Evolutionary conservation across 2,113 vertebrate species (phyloP), one percentile per base, ranked within the genome.

Genomic region (Epinephelus moara): DNA sequence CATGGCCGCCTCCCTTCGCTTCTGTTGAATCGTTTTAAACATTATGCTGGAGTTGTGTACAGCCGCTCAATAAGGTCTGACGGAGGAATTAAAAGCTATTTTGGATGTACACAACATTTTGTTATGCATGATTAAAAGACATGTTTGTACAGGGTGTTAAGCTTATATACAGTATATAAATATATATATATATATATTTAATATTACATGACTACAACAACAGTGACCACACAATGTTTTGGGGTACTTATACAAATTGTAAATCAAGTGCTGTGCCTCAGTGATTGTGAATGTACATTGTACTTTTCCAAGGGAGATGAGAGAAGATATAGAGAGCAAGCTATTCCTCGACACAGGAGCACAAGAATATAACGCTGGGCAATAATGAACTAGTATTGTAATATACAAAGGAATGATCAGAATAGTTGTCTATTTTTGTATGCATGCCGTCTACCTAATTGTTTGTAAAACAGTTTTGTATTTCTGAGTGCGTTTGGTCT

Each of bases 361-460:
- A 89, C 78, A 88, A 70, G 78, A 79, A 82, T 78, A 69, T 76
- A 80, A 92, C 19, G 87, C 85, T 88, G 90, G 93, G 94, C 94
- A 95, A 94, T 95, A 95, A 95, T 89, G 90, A 91, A 87, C 74
- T 85, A 81, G 85, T 84, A 90, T 63, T 92, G 90, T 92, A 91
- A 89, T 91, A 91, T 89, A 86, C 85, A 87, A 81, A 90, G 84
- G 82, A 89, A 84, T 81, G 89, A 87, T 90, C 84, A 92, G 91
- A 93, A 92, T 91, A 94, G 83, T 87, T 86, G 95, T 96, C 93
- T 96, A 96, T 96, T 96, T 96, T 96, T 96, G 95, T 96, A 96
- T 95, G 96, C 95, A 95, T 95, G 94, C 93, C 76, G 91, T 96
- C 93, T 90, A 93, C 88, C 85, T 91, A 92, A 92, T 89, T 92